Base-by-base conservation (phyloP, 2,797 vertebrate genomes). In the Pangasius macronema region DNA sequence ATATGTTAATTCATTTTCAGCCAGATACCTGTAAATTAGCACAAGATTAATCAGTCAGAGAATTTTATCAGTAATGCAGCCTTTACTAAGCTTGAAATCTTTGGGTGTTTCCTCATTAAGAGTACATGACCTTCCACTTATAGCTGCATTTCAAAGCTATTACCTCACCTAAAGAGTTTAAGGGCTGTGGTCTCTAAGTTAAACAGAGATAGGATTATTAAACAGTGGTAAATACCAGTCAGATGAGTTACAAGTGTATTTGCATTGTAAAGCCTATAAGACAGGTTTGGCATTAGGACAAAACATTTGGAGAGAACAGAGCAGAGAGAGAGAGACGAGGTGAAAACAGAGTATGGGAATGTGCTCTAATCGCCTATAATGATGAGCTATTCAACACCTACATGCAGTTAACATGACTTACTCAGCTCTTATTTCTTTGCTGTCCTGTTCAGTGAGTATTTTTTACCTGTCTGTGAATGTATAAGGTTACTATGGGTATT, bases 321-420 rank as follows among this genome's bases (percentile, higher is more conserved):
- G 30, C 2, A 53, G 24, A 70, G 30, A 16, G 70, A 85, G 70
- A 91, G 65, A 59, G 87, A 79, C 24, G n/a, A 83, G 85, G 86
- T 90, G 88, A 87, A 87, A 85, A 36, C 27, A 59, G 49, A 81
- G 85, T 80, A 86, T 51, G 82, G 57, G 86, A 87, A 83, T 83
- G 73, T 27, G n/a, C 61, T 59, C 84, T 91, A 90, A 91, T 91
- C 90, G 89, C 73, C 77, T 87, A 63, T 89, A 91, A 91, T 89
- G 86, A 91, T 89, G 86, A 87, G 90, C 88, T 90, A 91, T 91
- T 89, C 88, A 90, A 85, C 86, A 89, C 90, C 90, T 49, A n/a
- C 14, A 33, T 67, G 80, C 68, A 75, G 87, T 88, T 89, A 83
- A 61, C 82, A 67, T 89, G 80, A 81, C 57, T 79, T 27, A 72